Percentiles rank a stretch among this genome's conserved stretches.
phyloP scores from a whole-genome alignment of 2,113 vertebrate genomes.

The Cervus canadensis region DNA sequence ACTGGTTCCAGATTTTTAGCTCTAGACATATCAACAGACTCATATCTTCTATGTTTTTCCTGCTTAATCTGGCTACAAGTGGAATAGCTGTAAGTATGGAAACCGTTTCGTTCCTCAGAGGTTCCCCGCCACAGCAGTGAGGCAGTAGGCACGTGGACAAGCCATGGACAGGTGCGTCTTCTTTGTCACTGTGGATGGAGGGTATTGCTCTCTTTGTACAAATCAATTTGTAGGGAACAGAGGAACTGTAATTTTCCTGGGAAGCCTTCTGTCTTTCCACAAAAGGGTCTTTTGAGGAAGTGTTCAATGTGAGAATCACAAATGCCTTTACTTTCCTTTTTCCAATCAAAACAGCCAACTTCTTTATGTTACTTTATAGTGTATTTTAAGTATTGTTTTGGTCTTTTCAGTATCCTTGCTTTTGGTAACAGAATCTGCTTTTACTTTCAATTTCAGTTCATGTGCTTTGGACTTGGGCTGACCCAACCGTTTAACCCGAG shows the following conservation, averaged over 20 bases:
- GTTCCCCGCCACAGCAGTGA: background rate
- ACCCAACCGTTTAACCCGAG: background rate
- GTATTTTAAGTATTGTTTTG: background rate
- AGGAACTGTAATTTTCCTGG: background rate
- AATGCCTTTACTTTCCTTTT: background rate
- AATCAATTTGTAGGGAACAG: background rate
- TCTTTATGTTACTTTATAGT: background rate
- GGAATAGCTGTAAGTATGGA: background rate
- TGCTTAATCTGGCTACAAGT: background rate
- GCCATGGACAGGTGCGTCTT: background rate
- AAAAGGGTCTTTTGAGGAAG: background rate
- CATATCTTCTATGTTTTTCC: background rate
- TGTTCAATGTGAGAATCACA: background rate
- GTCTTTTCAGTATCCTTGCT: background rate
- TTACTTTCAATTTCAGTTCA: background rate
- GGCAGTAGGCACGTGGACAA: background rate
- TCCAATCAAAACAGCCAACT: background rate
- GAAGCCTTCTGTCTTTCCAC: background rate
- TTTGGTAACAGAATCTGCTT: constrained; percentile 10
- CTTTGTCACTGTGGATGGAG: background rate
- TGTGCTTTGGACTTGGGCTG: background rate
- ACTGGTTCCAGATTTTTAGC: background rate
- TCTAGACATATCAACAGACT: background rate
- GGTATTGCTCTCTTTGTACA: background rate
- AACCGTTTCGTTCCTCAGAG: background rate